Conservation (phyloP, 2,888 invertebrate genomes). For the Ophioninae sp. region DNA sequence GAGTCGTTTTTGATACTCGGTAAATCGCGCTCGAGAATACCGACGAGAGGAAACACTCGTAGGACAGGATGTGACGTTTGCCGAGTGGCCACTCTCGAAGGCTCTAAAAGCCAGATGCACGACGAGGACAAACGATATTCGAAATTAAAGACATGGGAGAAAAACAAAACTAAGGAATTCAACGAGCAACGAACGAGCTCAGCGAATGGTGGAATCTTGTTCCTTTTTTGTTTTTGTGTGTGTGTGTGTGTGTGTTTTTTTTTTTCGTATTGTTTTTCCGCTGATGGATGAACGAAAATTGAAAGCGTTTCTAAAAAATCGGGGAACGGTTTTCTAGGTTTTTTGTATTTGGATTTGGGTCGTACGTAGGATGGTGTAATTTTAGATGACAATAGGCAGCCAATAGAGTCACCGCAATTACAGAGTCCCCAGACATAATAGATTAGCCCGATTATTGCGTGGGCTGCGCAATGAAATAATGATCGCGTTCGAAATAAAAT, state of each 20-base stretch:
- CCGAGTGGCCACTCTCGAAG: slow-evolving; percentile 31
- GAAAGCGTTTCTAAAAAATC: background rate
- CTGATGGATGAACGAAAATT: background rate
- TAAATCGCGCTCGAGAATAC: slow-evolving; percentile 30
- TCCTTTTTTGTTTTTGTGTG: background rate
- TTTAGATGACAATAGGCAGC: background rate
- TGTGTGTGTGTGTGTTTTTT: too few relatives aligned
- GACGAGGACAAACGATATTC: slow-evolving; percentile 33
- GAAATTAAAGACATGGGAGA: slow-evolving; percentile 9
- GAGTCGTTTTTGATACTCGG: slow-evolving; percentile 38
- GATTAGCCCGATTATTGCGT: slow-evolving; percentile 17
- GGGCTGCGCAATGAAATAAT: slow-evolving; percentile 34
- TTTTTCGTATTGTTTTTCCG: background rate
- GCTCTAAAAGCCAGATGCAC: slow-evolving; percentile 27
- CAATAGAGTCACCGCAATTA: slow-evolving; percentile 13
- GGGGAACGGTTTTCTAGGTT: background rate
- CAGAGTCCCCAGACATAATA: background rate
- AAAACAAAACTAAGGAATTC: slow-evolving; percentile 19
- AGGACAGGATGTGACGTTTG: slow-evolving; percentile 36
- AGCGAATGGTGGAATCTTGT: background rate
- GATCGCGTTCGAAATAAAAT: slow-evolving; percentile 18
- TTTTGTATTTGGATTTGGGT: background rate
- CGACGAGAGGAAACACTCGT: slow-evolving; percentile 20
- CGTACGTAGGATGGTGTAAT: background rate
- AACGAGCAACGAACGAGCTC: background rate